A percentile compares a stretch with the other conserved stretches of the same genome.
Conservation (phyloP, 1,140 invertebrate species). For the Adoxophyes honmai region DNA sequence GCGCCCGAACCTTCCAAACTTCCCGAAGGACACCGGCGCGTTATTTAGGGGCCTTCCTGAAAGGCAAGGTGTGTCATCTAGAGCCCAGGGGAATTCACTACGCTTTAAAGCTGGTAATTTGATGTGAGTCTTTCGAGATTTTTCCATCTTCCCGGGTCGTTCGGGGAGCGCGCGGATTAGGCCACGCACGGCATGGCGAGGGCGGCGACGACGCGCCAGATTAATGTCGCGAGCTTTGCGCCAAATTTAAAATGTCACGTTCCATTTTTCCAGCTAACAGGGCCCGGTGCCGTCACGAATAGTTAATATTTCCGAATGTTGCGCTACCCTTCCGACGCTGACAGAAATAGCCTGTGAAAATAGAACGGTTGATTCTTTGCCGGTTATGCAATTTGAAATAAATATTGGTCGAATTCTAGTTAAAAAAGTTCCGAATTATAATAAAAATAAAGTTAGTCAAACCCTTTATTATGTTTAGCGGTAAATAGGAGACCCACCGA, state of each 20-base stretch:
- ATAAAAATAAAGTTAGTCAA: too few species aligned
- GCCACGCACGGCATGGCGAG: constrained; percentile 55
- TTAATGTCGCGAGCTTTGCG: constrained; percentile 69
- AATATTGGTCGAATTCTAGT: too few species aligned
- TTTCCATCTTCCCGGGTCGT: constrained; percentile 65
- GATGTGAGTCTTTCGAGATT: constrained; percentile 70
- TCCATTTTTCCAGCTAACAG: constrained; percentile 65
- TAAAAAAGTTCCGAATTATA: too few species aligned
- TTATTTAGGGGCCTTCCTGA: constrained; percentile 63
- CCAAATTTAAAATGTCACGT: constrained; percentile 72
- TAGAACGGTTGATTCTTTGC: neutral
- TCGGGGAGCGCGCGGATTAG: constrained; percentile 59
- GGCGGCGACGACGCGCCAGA: constrained; percentile 67
- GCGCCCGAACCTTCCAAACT: constrained; percentile 58
- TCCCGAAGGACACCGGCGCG: constrained; percentile 60
- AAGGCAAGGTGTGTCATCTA: constrained; percentile 62
- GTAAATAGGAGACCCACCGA: too few species aligned
- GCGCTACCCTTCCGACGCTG: constrained; percentile 22
- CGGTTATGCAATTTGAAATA: neutral
- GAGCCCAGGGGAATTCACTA: constrained; percentile 55
- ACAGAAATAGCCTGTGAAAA: constrained; percentile 2
- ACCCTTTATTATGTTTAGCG: too few species aligned
- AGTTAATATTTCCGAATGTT: constrained; percentile 44
- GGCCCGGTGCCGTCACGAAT: constrained; percentile 39
- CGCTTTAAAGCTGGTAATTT: constrained; percentile 72